Evolutionary conservation across 1,140 invertebrate genomes (phyloP).

Genomic region (Trichonephila clavata): DNA sequence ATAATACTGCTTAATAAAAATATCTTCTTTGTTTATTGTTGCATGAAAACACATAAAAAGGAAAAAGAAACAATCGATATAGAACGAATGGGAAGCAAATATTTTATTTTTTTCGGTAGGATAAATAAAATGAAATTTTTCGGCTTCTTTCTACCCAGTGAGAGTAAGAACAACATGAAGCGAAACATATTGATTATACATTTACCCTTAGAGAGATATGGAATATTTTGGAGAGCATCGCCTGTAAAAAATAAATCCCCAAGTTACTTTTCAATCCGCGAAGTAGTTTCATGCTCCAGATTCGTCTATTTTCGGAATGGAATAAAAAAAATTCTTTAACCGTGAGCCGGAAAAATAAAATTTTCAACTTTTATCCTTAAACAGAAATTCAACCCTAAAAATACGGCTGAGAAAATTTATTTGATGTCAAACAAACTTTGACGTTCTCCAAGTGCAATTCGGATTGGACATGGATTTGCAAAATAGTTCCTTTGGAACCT

Average conservation of each 20-base stretch:
- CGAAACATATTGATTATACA: slow-evolving; percentile 23
- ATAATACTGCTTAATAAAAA: background rate
- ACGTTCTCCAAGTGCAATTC: background rate
- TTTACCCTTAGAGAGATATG: slow-evolving; percentile 17
- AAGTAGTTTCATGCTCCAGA: background rate
- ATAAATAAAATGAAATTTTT: slow-evolving; percentile 1
- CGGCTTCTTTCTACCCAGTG: background rate
- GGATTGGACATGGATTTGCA: background rate
- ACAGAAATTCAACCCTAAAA: background rate
- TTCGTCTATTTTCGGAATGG: slow-evolving; percentile 7
- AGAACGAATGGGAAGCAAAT: background rate
- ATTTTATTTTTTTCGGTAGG: background rate
- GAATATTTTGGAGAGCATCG: slow-evolving; percentile 8
- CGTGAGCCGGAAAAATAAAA: background rate
- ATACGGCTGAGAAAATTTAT: background rate
- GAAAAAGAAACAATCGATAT: background rate
- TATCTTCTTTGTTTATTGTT: background rate
- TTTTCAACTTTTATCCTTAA: background rate
- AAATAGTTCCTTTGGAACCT: slow-evolving; percentile 21
- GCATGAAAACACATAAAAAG: background rate
- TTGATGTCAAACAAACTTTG: slow-evolving; percentile 17
- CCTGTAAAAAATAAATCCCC: slow-evolving; percentile 10
- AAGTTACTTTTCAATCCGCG: slow-evolving; percentile 18
- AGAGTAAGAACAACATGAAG: background rate
- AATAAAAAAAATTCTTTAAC: background rate